Conservation (phyloP, 2,888 invertebrate genomes). For the Drosophila algonquin region DNA sequence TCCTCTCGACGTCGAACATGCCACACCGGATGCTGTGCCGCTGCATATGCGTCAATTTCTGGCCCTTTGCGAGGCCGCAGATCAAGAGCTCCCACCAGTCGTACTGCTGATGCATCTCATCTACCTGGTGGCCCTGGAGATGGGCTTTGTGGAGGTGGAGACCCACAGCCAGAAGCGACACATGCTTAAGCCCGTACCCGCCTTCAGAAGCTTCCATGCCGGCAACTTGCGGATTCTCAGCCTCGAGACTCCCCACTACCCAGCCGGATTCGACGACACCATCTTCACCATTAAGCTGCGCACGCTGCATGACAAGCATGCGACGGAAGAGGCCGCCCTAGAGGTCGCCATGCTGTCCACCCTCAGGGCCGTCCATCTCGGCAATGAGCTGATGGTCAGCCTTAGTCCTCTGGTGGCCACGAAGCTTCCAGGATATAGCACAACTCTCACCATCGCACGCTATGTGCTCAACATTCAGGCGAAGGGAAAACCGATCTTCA, state of each 20-base stretch:
- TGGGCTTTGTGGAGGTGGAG: slow-evolving; percentile 70
- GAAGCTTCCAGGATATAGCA: slow-evolving; percentile 71
- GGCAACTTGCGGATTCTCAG: slow-evolving; percentile 67
- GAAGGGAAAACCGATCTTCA: slow-evolving; percentile 64
- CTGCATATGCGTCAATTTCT: slow-evolving; percentile 73
- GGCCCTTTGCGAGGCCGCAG: slow-evolving; percentile 39
- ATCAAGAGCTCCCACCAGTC: slow-evolving; percentile 36
- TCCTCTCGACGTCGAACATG: slow-evolving; percentile 71
- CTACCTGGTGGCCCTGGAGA: slow-evolving; percentile 80
- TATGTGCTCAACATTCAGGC: slow-evolving; percentile 73
- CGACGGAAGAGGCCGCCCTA: slow-evolving; percentile 4
- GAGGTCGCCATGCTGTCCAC: slow-evolving; percentile 39
- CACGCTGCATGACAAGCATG: slow-evolving; percentile 35
- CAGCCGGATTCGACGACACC: slow-evolving; percentile 24
- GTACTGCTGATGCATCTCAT: slow-evolving; percentile 76
- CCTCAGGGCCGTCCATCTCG: slow-evolving; percentile 73
- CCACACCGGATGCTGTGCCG: slow-evolving; percentile 73
- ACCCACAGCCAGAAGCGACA: slow-evolving; percentile 49
- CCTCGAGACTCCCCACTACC: slow-evolving; percentile 22
- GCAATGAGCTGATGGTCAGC: slow-evolving; percentile 80
- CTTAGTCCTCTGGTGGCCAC: slow-evolving; percentile 68
- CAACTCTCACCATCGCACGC: slow-evolving; percentile 80
- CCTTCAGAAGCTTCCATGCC: slow-evolving; percentile 68
- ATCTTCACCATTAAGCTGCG: slow-evolving; percentile 50
- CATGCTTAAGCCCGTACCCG: slow-evolving; percentile 49